Percentiles rank a stretch among this genome's conserved stretches.
These are phyloP conservation scores for Matsumurasca onukii DNA, from an alignment of 1,140 invertebrate species.

Conservation along the genomic window DNA sequence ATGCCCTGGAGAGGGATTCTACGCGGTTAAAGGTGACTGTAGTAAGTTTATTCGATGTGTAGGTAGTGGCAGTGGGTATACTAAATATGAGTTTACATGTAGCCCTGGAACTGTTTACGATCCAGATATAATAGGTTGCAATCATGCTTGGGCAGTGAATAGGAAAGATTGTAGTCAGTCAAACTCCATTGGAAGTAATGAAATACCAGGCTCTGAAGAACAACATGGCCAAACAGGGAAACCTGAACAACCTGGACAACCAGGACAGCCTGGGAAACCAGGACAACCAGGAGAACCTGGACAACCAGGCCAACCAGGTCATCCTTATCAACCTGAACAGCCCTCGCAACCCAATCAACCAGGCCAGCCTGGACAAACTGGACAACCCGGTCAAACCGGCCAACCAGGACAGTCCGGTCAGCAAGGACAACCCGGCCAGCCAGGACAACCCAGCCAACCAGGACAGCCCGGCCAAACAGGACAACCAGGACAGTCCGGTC, in stretches of 20 bases:
- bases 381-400: not conserved
- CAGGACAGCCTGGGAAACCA: not conserved
- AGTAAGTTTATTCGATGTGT: constrained; percentile 50
- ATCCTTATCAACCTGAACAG: not conserved
- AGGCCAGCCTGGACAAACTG: not conserved
- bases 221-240: not conserved
- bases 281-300: not conserved
- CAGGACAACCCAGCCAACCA: constrained; percentile 1
- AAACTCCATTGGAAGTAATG: constrained; percentile 9
- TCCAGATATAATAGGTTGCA: constrained; percentile 51
- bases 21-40: constrained; percentile 49
- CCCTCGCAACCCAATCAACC: constrained; percentile 28
- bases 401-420: not conserved
- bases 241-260: constrained; percentile 9
- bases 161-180: constrained; percentile 34
- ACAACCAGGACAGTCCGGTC: not conserved
- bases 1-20: constrained; percentile 60
- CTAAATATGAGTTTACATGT: constrained; percentile 49
- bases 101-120: constrained; percentile 53
- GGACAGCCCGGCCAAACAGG: constrained; percentile 7
- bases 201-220: not conserved
- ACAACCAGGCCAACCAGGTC: not conserved
- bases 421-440: not conserved
- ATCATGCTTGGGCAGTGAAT: constrained; percentile 49
- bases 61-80: constrained; percentile 48